Base-by-base conservation (phyloP, 2,888 invertebrate species). In the Volucella bombylans region DNA sequence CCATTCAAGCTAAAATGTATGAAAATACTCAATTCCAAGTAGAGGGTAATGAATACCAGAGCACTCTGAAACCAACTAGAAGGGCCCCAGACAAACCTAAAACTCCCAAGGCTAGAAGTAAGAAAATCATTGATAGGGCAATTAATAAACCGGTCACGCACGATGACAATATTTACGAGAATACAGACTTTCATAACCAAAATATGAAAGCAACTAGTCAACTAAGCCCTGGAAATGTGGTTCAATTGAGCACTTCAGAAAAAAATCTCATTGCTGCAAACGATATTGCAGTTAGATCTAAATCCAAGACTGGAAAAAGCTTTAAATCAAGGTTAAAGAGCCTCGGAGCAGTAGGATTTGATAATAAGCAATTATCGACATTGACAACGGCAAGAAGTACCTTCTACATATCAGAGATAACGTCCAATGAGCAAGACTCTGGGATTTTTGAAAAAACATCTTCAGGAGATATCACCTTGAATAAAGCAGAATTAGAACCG, bases 351-450 rank as follows among this genome's bases (percentile, higher is more conserved):
- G 74, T 88, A 4, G 78, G 64, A 14, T 89, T 89, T 41, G 91
- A 91, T 59, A 88, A 82, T 69, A 90, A 91, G 61, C 90, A 90
- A 52, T 71, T 89, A 31, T 87, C 90, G 86, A 92, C 93, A 1
- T 87, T 94, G 72, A 93, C 93, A 87, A 93, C 93, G 57, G 93
- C 94, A 0, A 94, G 94, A 86, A 95, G 95, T 62, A 95, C 95
- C 0, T 96, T 96, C 90, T 96, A 96, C 89, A 90, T 95, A 87
- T 95, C 95, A 62, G 94, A 95, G 86, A 93, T 94, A 1, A 88
- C 89, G 0, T 88, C 89, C 3, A 94, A 94, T 87, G 94, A 95
- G 87, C 93, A 94, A 1, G 95, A 94, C 88, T 94, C 94, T 1
- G 94, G 94, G 43, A 94, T 94, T 87, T 94, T 91, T 49, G 91